Base-by-base conservation (phyloP, 2,797 vertebrate species). In the Scarus forsteni region DNA sequence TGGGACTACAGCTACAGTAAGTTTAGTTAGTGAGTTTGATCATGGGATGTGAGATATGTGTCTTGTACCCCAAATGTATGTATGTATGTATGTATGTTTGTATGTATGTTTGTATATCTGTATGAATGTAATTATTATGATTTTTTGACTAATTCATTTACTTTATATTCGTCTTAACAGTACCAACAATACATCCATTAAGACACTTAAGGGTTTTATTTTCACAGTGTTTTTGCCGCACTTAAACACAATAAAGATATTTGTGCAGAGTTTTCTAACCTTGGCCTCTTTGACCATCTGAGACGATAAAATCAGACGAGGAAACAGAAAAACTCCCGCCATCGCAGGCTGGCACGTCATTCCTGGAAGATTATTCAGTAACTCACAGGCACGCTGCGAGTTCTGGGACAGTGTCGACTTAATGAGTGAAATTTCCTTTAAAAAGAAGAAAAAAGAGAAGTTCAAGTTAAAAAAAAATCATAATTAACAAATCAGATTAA, bases 291-390 rank as follows among this genome's bases (percentile, higher is more conserved):
- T 53, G 10, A 9, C 11, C 46, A 79, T 19, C 61, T 19, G 34
- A 34, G 15, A 43, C 19, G 73, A 76, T 46, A 83, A 53, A 19
- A 15, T 14, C 36, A 83, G 49, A 15, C 58, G 0, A n/a, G 76
- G 73, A 42, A 63, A 79, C 36, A 83, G 69, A 35, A 73, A 79
- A 45, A 57, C 18, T 56, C 73, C 76, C 2, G 53, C 76, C 61
- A 44, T 56, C 14, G 14, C 45, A 8, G 72, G 69, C 15, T 57
- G 73, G 55, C 80, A 83, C 8, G 7, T 66, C 13, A 79, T 46
- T 15, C 69, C 73, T 27, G 73, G 44, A 3, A 83, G 49, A 48
- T 45, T 10, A 18, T 76, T 79, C 27, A 83, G 62, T 42, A 76
- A 53, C 36, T 62, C 58, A 54, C 3, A 66, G 4, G 71, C 71